A percentile compares a stretch with the other conserved stretches of the same genome.
phyloP scores from a whole-genome alignment of 2,888 invertebrate species.

The Cantharis rufa region DNA sequence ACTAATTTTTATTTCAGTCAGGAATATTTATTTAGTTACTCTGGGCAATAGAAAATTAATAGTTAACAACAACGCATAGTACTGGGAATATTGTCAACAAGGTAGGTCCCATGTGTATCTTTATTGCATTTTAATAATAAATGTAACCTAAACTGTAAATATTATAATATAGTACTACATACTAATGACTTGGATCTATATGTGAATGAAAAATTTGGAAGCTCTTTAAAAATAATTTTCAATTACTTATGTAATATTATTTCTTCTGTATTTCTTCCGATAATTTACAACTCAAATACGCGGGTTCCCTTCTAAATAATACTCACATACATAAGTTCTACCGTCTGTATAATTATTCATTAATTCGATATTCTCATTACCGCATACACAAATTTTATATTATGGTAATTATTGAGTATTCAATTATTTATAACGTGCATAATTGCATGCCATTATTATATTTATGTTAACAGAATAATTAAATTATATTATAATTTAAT shows the following conservation, averaged over 20 bases:
- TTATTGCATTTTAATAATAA: background rate
- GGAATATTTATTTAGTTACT: background rate
- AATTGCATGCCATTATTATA: background rate
- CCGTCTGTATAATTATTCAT: background rate
- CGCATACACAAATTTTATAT: background rate
- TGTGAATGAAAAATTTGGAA: background rate
- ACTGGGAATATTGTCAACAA: background rate
- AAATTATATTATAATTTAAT: background rate
- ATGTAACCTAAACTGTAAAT: background rate
- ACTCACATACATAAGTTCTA: background rate
- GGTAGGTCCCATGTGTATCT: background rate
- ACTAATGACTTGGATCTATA: background rate
- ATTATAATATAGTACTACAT: background rate
- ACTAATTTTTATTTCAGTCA: background rate
- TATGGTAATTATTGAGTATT: background rate
- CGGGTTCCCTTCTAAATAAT: background rate
- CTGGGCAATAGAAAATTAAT: background rate
- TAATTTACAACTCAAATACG: background rate
- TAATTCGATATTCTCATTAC: background rate
- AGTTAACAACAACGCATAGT: background rate
- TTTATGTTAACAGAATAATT: background rate
- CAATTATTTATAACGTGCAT: background rate
- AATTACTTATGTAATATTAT: background rate
- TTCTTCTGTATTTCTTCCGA: background rate
- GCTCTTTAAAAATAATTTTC: background rate